Base-by-base conservation (phyloP, 2,797 vertebrate species). In the Sternotherus odoratus region DNA sequence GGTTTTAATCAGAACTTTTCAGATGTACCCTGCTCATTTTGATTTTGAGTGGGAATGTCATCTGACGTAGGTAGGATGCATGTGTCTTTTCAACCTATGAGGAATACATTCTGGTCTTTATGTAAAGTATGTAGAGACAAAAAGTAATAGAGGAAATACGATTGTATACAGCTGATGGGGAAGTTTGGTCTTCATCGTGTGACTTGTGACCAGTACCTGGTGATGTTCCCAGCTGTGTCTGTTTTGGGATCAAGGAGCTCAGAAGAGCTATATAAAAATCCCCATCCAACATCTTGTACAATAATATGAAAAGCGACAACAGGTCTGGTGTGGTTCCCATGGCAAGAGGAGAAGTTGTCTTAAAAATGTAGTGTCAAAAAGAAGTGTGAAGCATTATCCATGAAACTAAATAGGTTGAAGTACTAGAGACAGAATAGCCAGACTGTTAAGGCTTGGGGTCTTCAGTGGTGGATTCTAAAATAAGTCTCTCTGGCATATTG, bases 141-240 rank as follows among this genome's bases (percentile, higher is more conserved):
- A 43, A 74, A 24, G 4, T 46, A 74, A 26, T 26, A 46, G 60
- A n/a, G 33, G 33, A 66, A 66, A 36, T 63, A 60, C 60, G 26
- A 13, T 72, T 72, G 39, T 3, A 5, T 24, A 0, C 15, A 2
- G 43, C 0, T 0, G 0, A 1, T 0, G 51, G 21, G 85, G 57
- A 66, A 48, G 50, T 0, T 54, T 78, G 30, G 13, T 50, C 53
- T 12, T 60, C 12, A 0, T 0, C 24, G 0, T 49, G 2, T 36
- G 77, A 30, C 46, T 24, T 1, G 0, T 30, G 39, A 7, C 0
- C 17, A 6, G 57, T 72, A 24, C 0, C 51, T 5, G 33, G 13
- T 1, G 75, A 48, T 46, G 30, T 1, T 36, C 3, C 1, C 2
- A 78, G 39, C 12, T 3, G 1, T 3, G 3, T 2, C 24, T 89